These are phyloP conservation scores for Rhynchonycteris naso DNA, from an alignment of 2,797 vertebrate species.

Conservation along the genomic window DNA sequence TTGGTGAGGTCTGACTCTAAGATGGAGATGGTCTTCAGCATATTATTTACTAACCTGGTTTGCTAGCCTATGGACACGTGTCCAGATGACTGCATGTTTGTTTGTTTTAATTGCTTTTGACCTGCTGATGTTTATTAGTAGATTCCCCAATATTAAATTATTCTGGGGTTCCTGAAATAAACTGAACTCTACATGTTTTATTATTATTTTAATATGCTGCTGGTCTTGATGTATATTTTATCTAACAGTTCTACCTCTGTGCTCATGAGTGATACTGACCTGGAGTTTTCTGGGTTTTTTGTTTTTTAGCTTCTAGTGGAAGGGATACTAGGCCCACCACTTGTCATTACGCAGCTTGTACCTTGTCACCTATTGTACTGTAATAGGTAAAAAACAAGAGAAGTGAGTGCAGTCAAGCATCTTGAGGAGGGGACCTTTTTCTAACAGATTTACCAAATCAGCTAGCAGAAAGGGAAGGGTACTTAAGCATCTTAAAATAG, in stretches of 20 bases:
- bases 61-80: not conserved
- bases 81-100: not conserved
- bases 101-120: slow-evolving; percentile 50
- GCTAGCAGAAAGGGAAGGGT: not conserved
- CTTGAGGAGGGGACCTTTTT: slow-evolving; percentile 20
- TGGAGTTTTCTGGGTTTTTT: not conserved
- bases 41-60: not conserved
- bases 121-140: slow-evolving; percentile 1
- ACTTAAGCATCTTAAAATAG: not conserved
- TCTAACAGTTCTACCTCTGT: not conserved
- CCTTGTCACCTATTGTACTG: not conserved
- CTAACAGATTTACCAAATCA: not conserved
- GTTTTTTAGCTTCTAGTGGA: not conserved
- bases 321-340: not conserved
- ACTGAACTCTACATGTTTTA: not conserved
- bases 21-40: not conserved
- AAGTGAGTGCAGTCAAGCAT: not conserved
- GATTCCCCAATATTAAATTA: not conserved
- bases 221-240: not conserved
- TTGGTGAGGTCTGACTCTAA: slow-evolving; percentile 9
- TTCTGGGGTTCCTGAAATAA: slow-evolving; percentile 6
- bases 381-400: not conserved
- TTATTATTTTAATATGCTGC: slow-evolving; percentile 26
- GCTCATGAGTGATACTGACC: not conserved
- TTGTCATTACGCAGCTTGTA: not conserved